A percentile compares a stretch with the other conserved stretches of the same genome.
These are phyloP conservation scores for Rhysida immarginata DNA, from an alignment of 1,140 invertebrate species.

Conservation along the genomic window DNA sequence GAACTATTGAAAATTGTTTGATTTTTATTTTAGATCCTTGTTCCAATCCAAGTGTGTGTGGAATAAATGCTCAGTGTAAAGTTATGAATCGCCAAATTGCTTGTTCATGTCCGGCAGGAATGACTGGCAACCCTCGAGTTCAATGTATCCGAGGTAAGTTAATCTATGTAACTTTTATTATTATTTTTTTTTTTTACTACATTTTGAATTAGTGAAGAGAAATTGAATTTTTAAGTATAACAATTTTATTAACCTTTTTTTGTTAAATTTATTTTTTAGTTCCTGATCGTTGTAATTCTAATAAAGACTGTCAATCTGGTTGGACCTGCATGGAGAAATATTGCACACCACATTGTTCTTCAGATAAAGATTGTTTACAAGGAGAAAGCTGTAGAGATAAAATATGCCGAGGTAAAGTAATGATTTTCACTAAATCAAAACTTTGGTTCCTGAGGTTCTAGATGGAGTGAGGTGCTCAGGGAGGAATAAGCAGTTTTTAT, in stretches of 20 bases:
- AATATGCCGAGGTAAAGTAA: slow-evolving; percentile 37
- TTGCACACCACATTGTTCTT: slow-evolving; percentile 66
- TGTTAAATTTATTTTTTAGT: slow-evolving; percentile 5
- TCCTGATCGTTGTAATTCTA: slow-evolving; percentile 41
- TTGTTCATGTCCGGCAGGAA: slow-evolving; percentile 64
- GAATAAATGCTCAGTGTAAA: slow-evolving; percentile 62
- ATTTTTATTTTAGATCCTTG: slow-evolving; percentile 50
- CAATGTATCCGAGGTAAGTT: slow-evolving; percentile 14
- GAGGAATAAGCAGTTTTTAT: too few species aligned
- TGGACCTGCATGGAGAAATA: slow-evolving; percentile 47
- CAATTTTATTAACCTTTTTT: too few species aligned
- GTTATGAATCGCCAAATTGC: slow-evolving; percentile 66
- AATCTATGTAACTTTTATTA: too few species aligned
- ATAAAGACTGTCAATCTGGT: slow-evolving; percentile 43
- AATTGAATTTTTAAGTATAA: too few species aligned
- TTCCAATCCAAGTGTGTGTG: slow-evolving; percentile 46
- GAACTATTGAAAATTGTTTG: neutral
- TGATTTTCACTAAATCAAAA: neutral
- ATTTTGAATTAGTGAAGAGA: too few species aligned
- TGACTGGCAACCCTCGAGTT: slow-evolving; percentile 52
- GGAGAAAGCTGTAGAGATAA: slow-evolving; percentile 74
- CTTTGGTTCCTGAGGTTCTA: too few species aligned
- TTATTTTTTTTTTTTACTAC: too few species aligned
- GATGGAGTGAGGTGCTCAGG: too few species aligned
- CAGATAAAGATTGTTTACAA: slow-evolving; percentile 79